Percentiles rank a stretch among this genome's conserved stretches.
Conservation (phyloP, 2,797 vertebrate genomes). For the Pipistrellus pygmaeus region DNA sequence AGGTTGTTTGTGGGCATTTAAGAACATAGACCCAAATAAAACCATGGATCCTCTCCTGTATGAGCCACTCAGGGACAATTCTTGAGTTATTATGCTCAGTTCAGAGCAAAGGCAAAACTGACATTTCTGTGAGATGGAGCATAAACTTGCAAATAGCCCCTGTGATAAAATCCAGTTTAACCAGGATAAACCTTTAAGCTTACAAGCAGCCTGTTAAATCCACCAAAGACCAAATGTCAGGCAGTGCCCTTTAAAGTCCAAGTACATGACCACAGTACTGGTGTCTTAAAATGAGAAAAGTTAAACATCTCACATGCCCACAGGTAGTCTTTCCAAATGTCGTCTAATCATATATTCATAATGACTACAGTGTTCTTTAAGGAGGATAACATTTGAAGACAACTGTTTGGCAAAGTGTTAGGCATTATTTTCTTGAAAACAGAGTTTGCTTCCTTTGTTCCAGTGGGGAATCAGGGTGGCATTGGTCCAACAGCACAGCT, state of each 20-base stretch:
- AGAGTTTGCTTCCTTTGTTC: slow-evolving; percentile 67
- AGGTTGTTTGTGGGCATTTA: neutral
- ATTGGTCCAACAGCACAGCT: slow-evolving; percentile 60
- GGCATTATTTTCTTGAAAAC: slow-evolving; percentile 70
- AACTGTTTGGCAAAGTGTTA: slow-evolving; percentile 40
- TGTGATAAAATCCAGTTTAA: slow-evolving; percentile 82
- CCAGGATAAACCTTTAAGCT: slow-evolving; percentile 83
- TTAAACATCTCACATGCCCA: slow-evolving; percentile 73
- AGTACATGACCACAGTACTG: slow-evolving; percentile 78
- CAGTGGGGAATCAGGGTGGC: slow-evolving; percentile 56
- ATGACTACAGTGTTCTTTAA: slow-evolving; percentile 67
- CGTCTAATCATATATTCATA: slow-evolving; percentile 69
- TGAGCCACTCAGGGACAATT: neutral
- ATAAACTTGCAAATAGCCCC: slow-evolving; percentile 81
- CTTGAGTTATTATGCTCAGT: slow-evolving; percentile 3
- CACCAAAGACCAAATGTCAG: slow-evolving; percentile 85
- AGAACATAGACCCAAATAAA: neutral
- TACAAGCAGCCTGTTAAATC: slow-evolving; percentile 71
- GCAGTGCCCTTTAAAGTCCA: slow-evolving; percentile 81
- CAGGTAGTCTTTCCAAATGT: slow-evolving; percentile 69
- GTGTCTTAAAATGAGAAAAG: slow-evolving; percentile 81
- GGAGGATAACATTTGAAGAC: slow-evolving; percentile 69
- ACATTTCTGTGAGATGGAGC: slow-evolving; percentile 72
- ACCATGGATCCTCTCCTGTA: slow-evolving; percentile 37
- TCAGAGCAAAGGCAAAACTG: slow-evolving; percentile 76